Percentiles rank a stretch among this genome's conserved stretches.
Evolutionary conservation across 2,797 vertebrate species (phyloP).

Genomic region (Spheniscus humboldti): DNA sequence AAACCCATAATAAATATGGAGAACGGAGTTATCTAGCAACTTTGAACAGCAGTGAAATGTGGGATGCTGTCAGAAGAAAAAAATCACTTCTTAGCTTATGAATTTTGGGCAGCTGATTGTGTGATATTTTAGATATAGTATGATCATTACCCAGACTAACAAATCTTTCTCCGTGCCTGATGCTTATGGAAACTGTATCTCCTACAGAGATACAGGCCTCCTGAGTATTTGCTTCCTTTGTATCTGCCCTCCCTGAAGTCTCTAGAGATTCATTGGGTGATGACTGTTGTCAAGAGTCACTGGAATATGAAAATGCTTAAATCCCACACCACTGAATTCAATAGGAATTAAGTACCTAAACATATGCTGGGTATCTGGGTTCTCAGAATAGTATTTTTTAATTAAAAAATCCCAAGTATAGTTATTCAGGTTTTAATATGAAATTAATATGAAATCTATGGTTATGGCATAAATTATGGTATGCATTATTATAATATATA

Average conservation of each 20-base stretch:
- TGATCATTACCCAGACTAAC: not conserved
- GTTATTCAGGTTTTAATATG: not conserved
- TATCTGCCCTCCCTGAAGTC: not conserved
- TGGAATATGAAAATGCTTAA: not conserved
- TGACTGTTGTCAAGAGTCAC: not conserved
- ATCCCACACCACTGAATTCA: not conserved
- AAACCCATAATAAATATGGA: not conserved
- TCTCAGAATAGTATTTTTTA: not conserved
- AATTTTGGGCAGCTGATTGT: not conserved
- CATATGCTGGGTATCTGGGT: not conserved
- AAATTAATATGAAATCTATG: not conserved
- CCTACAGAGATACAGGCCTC: not conserved
- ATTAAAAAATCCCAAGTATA: not conserved
- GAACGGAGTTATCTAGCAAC: not conserved
- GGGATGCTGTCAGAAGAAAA: not conserved
- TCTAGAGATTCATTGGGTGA: not conserved
- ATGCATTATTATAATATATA: not conserved
- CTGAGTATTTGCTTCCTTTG: not conserved
- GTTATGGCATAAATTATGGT: not conserved
- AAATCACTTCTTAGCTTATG: not conserved
- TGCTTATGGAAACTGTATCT: not conserved
- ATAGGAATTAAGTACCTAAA: not conserved
- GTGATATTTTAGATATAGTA: not conserved
- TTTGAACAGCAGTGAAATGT: not conserved
- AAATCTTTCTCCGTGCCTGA: not conserved